phyloP scores from a whole-genome alignment of 2,888 invertebrate genomes.

The Phalangium opilio region DNA sequence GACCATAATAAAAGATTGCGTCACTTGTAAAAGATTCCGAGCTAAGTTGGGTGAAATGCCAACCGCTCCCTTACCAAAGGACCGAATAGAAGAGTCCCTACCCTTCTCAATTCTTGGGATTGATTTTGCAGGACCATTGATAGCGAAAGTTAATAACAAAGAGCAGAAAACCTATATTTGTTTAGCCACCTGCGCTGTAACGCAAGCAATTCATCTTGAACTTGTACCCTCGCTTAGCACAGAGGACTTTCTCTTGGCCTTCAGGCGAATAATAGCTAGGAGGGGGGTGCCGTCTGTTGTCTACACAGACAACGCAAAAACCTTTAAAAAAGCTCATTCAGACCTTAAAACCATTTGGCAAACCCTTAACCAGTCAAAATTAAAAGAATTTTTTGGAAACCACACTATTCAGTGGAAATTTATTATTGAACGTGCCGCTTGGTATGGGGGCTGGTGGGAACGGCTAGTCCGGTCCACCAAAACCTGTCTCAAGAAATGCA shows the following conservation, averaged over 20 bases:
- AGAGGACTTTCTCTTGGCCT: slow-evolving; percentile 23
- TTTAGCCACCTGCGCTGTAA: not conserved
- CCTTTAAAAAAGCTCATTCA: slow-evolving; percentile 28
- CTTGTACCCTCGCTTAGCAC: slow-evolving; percentile 24
- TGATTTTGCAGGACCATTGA: slow-evolving; percentile 14
- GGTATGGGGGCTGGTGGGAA: slow-evolving; percentile 35
- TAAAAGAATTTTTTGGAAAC: slow-evolving; percentile 2
- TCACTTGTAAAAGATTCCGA: not conserved
- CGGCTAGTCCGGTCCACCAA: slow-evolving; percentile 31
- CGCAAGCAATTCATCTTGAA: slow-evolving; percentile 29
- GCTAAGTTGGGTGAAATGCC: not conserved
- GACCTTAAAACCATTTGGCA: too few relatives aligned
- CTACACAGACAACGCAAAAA: slow-evolving; percentile 30
- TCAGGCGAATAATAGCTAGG: slow-evolving; percentile 26
- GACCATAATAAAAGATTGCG: not conserved
- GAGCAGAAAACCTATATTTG: not conserved
- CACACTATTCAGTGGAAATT: slow-evolving; percentile 24
- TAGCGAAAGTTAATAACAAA: not conserved
- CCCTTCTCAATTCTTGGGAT: not conserved
- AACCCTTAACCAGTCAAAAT: slow-evolving; percentile 6
- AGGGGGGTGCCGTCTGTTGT: slow-evolving; percentile 25
- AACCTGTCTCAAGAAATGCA: slow-evolving; percentile 24
- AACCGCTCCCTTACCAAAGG: not conserved
- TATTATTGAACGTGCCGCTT: slow-evolving; percentile 30
- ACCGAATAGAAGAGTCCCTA: not conserved